phyloP scores from a whole-genome alignment of 2,888 invertebrate genomes.

The Gasteruption jaculator region DNA sequence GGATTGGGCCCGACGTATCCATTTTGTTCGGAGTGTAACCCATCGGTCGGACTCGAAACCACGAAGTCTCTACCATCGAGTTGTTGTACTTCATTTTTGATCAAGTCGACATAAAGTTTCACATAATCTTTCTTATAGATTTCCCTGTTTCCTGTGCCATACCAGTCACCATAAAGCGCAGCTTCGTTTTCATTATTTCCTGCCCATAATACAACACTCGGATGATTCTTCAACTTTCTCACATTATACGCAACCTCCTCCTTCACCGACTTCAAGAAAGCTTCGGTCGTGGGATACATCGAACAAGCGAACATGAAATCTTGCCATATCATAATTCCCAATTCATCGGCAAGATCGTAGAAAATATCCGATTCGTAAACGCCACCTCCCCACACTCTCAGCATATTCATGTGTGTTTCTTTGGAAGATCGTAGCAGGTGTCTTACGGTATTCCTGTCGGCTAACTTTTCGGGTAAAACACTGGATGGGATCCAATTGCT shows the following conservation, averaged over 20 bases:
- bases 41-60: conserved; percentile 91
- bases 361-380: conserved; percentile 88
- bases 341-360: conserved; percentile 79
- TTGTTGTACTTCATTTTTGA: conserved; percentile 62
- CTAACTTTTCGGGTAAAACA: conserved; percentile 73
- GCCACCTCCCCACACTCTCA: conserved; percentile 99
- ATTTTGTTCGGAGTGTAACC: conserved; percentile 66
- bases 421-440: conserved; percentile 66
- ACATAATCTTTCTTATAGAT: conserved; percentile 73
- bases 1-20: conserved; percentile 78
- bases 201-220: conserved; percentile 87
- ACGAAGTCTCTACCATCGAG: conserved; percentile 69
- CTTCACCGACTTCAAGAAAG: conserved; percentile 69
- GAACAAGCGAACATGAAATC: conserved; percentile 96
- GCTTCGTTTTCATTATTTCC: conserved; percentile 97
- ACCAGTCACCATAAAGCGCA: conserved; percentile 80
- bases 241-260: conserved; percentile 79
- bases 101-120: conserved; percentile 74
- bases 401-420: conserved; percentile 83
- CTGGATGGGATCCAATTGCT: conserved; percentile 90
- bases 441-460: conserved; percentile 56
- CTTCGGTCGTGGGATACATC: conserved; percentile 78
- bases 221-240: conserved; percentile 76
- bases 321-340: conserved; percentile 95
- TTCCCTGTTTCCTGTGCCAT: conserved; percentile 52